Base-by-base conservation (phyloP, 2,797 vertebrate species). In the Uromys caudimaculatus region DNA sequence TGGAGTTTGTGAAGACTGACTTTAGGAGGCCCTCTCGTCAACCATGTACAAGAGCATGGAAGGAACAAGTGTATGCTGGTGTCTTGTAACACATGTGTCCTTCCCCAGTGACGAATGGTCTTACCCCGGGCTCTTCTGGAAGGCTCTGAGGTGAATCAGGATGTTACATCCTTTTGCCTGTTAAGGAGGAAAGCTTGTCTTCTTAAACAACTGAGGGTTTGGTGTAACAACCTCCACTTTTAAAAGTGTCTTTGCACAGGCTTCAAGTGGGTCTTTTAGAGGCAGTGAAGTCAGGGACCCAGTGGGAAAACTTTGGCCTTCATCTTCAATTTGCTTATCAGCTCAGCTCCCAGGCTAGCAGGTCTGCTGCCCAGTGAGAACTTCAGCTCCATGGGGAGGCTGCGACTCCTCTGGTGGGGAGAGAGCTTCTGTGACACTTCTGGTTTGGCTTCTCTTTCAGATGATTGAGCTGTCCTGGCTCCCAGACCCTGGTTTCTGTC, bases 401-500 rank as follows among this genome's bases (percentile, higher is more conserved):
- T 64, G 35, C 50, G 93, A 95, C 71, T 91, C 90, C 92, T 92
- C 94, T 87, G 83, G 87, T 95, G 89, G 92, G 91, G 90, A 84
- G 94, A 88, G 88, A 84, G 81, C 76, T 96, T 92, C 93, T 83
- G 6, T 69, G 92, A 97, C 92, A 97, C 91, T 97, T 91, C 88
- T 56, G 95, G 91, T 91, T 96, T 97, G 97, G 97, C 95, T 87
- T 21, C 91, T 90, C 78, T 97, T 95, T 96, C 94, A 81, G 91
- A 95, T 95, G 94, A 97, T 97, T n/a, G 32, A 97, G 97, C 90
- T 96, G 96, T 96, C 95, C 87, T 97, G 96, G 89, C 95, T 94
- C 97, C 83, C 92, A 96, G 67, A 97, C 93, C n/a, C 90, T 90
- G 94, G 92, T 97, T 97, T 97, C 97, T 98, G 95, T 97, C 96